A percentile compares a stretch with the other conserved stretches of the same genome.
phyloP scores from a whole-genome alignment of 2,888 invertebrate species.

The Phaonia tiefii region DNA sequence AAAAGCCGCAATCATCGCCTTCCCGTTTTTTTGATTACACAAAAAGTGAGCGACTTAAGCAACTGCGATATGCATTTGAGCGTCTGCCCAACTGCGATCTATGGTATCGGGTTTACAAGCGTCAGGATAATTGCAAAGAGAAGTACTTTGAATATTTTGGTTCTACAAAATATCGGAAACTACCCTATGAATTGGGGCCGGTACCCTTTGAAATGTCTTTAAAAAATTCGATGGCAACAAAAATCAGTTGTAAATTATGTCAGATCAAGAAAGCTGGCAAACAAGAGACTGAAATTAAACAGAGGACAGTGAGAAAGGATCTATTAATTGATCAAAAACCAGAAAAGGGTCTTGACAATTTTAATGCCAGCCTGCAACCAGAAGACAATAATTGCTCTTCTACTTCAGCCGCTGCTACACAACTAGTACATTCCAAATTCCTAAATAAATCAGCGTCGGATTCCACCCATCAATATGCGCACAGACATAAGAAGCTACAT shows the following conservation, averaged over 20 bases:
- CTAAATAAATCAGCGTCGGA: conserved; percentile 39
- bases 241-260: conserved; percentile 81
- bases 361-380: conserved; percentile 26
- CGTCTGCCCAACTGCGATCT: conserved; percentile 87
- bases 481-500: conserved; percentile 76
- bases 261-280: conserved; percentile 78
- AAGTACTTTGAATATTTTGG: conserved; percentile 82
- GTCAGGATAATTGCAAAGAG: conserved; percentile 88
- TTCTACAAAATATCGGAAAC: conserved; percentile 78
- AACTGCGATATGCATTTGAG: conserved; percentile 83
- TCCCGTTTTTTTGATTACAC: conserved; percentile 72
- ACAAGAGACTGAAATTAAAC: conserved; percentile 71
- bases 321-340: conserved; percentile 35
- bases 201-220: conserved; percentile 81
- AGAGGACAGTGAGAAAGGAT: conserved; percentile 45
- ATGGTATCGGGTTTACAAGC: conserved; percentile 89
- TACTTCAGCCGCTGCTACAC: conserved; percentile 37
- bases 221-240: conserved; percentile 80
- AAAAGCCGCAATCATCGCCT: conserved; percentile 24
- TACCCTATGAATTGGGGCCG: conserved; percentile 89
- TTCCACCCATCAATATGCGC: conserved; percentile 66
- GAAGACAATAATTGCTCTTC: conserved; percentile 36
- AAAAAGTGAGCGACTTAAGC: conserved; percentile 73
- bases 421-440: conserved; percentile 62
- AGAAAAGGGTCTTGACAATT: conserved; percentile 20